Conservation (phyloP, 2,797 vertebrate genomes). For the Fistularia commersonii region DNA sequence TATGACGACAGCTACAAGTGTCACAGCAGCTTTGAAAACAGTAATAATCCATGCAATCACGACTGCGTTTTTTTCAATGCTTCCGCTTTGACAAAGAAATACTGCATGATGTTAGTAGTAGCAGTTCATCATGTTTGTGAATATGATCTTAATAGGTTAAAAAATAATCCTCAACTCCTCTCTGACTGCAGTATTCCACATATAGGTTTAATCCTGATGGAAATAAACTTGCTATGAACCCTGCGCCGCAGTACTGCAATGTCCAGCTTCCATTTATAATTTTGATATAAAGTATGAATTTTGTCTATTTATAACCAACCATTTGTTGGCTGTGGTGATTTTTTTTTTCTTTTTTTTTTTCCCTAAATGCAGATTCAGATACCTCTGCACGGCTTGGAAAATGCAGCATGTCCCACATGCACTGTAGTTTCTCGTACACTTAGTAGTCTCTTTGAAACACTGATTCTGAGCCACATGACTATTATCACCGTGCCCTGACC, state of each 20-base stretch:
- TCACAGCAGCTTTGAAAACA: not conserved
- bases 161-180: constrained; percentile 1
- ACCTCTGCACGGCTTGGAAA: constrained; percentile 12
- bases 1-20: not conserved
- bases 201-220: constrained; percentile 1
- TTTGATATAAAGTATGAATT: constrained; percentile 50
- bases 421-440: not conserved
- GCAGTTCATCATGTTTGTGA: not conserved
- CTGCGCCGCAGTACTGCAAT: constrained; percentile 26
- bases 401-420: not conserved
- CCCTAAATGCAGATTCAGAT: constrained; percentile 30
- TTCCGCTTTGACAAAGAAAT: not conserved
- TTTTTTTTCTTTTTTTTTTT: too few species aligned
- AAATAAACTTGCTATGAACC: constrained; percentile 28
- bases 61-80: not conserved
- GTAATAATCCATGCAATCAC: not conserved
- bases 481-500: constrained; percentile 12
- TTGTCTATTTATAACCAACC: constrained; percentile 40
- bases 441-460: too few species aligned
- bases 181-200: constrained; percentile 13
- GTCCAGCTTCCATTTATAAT: constrained; percentile 53
- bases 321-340: constrained; percentile 15
- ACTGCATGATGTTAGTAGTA: not conserved
- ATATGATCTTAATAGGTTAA: not conserved
- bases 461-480: constrained; percentile 10